Evolutionary conservation across 1,140 invertebrate genomes (phyloP).

Genomic region (Fopius arisanus): DNA sequence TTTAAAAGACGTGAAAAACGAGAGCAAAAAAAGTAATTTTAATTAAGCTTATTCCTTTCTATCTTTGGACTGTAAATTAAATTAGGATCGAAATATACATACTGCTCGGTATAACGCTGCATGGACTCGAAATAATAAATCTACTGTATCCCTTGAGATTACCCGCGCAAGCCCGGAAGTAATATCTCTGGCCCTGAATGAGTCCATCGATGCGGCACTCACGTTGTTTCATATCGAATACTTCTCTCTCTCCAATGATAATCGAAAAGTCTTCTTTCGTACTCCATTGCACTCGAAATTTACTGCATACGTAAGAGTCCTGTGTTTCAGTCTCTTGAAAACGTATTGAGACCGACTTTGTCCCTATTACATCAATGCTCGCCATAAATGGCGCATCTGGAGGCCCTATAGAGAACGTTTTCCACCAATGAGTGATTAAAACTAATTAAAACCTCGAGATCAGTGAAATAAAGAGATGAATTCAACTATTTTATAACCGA

Average conservation of each 20-base stretch:
- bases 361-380: slow-evolving; percentile 83
- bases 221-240: slow-evolving; percentile 73
- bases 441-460: no score
- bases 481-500: background rate
- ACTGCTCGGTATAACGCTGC: slow-evolving; percentile 89
- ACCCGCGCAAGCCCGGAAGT: slow-evolving; percentile 84
- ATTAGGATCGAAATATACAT: slow-evolving; percentile 59
- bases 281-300: slow-evolving; percentile 94
- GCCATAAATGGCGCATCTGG: slow-evolving; percentile 83
- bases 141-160: slow-evolving; percentile 91
- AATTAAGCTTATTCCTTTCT: slow-evolving; percentile 16
- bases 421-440: slow-evolving; percentile 48
- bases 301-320: slow-evolving; percentile 82
- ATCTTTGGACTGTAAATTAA: slow-evolving; percentile 1
- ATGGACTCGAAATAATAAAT: slow-evolving; percentile 77
- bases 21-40: background rate
- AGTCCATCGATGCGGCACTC: slow-evolving; percentile 70
- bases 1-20: background rate
- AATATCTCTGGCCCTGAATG: slow-evolving; percentile 83
- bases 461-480: no score
- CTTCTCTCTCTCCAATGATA: slow-evolving; percentile 79
- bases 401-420: slow-evolving; percentile 70
- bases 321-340: slow-evolving; percentile 75
- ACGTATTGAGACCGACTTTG: slow-evolving; percentile 77
- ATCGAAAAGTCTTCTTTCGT: slow-evolving; percentile 80